Evolutionary conservation across 2,113 vertebrate genomes (phyloP), one percentile per base, ranked within the genome.

Genomic region (Agapornis roseicollis): DNA sequence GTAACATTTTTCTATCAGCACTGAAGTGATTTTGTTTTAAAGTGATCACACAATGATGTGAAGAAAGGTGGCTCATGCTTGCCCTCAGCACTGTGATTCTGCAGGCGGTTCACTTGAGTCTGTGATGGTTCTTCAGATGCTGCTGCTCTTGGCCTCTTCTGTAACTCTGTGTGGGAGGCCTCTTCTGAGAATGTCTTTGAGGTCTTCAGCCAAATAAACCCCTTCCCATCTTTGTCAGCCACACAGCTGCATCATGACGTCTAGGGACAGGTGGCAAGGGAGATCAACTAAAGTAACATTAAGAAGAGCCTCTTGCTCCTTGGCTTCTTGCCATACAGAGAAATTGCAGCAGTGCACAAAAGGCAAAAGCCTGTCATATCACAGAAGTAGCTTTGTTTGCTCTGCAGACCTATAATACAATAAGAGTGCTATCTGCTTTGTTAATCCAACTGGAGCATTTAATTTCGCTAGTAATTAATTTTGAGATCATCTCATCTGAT

Each of bases 381-480:
- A 91, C 76, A 93, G 88, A 61, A 85, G 37, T 58, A 58, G 89
- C 80, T 90, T 93, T 94, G 83, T 95, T 92, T 92, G 44, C 61
- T 69, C 28, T 81, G 49, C 80, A 5, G 53, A 80, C 70, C 70
- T 92, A 92, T 90, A 96, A 95, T 94, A 97, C 85, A 87, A 53
- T 97, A 73, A 35, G 81, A 86, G 85, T 53, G 81, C 90, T 97
- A 73, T 97, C 80, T 97, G 88, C 78, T 83, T 37, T 2, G 3
- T 65, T 94, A 89, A 94, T 96, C 80, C 81, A 61, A 85, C 77
- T 33, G 70, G 64, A 90, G 94, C 86, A 85, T 97, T 95, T 93
- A 88, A 96, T 97, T 97, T 96, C 84, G 73, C 44, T 82, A 60
- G 49, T 70, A 87, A 92, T 96, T 96, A 95, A 85, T 47, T 97